A percentile compares a stretch with the other conserved stretches of the same genome.
phyloP scores from a whole-genome alignment of 2,113 vertebrate species.

The Semnornis frantzii region DNA sequence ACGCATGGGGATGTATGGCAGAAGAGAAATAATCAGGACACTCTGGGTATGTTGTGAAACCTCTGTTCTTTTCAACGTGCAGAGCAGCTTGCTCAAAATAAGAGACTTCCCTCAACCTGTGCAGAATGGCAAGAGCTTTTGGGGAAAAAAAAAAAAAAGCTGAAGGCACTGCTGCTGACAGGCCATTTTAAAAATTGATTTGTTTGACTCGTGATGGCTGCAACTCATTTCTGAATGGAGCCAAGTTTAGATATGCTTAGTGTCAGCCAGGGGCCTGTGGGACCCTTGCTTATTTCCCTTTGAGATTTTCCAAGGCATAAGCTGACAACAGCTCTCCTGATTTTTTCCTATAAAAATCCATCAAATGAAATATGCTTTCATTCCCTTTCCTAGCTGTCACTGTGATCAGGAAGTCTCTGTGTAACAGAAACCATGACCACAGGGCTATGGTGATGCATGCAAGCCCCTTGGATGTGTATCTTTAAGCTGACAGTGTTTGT shows the following conservation, averaged over 20 bases:
- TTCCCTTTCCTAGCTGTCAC: neutral
- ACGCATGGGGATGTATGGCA: neutral
- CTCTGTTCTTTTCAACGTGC: neutral
- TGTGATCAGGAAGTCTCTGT: neutral
- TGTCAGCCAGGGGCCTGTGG: conserved; percentile 32
- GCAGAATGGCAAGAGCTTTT: neutral
- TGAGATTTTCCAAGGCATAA: neutral
- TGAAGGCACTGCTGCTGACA: neutral
- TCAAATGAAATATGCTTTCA: neutral
- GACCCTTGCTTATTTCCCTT: conserved; percentile 40
- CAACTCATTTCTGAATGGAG: neutral
- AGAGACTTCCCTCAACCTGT: conserved; percentile 6
- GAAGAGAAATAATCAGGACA: neutral
- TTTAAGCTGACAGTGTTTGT: neutral
- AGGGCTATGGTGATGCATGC: neutral
- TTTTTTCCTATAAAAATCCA: conserved; percentile 19
- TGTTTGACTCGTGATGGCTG: conserved; percentile 11
- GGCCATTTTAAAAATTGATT: neutral
- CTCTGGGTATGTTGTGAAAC: neutral
- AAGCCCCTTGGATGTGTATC: neutral
- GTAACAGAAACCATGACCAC: conserved; percentile 5
- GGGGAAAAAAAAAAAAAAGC: neutral
- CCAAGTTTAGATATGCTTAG: conserved; percentile 20
- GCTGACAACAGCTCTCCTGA: neutral
- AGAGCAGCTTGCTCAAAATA: neutral